A percentile compares a stretch with the other conserved stretches of the same genome.
Conservation (phyloP, 2,113 vertebrate genomes). For the Catharus fuscescens region DNA sequence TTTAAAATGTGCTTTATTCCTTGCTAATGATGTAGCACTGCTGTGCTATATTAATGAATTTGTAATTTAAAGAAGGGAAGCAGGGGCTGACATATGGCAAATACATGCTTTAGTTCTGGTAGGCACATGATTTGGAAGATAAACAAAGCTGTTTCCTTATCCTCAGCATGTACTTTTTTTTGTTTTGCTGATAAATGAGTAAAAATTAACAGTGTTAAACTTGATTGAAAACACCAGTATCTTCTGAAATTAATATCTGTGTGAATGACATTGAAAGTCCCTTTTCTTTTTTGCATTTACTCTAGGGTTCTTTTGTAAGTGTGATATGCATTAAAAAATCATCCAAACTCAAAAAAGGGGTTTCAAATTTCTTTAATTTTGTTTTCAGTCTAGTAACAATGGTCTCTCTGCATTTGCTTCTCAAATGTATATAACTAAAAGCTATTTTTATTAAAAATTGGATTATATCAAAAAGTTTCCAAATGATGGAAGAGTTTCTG, state of each 20-base stretch:
- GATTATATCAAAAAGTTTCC: not conserved
- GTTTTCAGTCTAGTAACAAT: not conserved
- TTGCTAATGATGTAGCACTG: constrained; percentile 1
- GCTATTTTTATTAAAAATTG: not conserved
- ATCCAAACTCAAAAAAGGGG: not conserved
- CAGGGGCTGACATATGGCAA: constrained; percentile 16
- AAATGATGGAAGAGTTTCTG: not conserved
- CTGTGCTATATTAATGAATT: constrained; percentile 32
- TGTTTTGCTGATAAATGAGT: constrained; percentile 58
- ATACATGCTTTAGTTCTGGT: constrained; percentile 46
- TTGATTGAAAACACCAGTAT: constrained; percentile 17
- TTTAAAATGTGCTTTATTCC: constrained; percentile 43
- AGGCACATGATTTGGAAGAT: constrained; percentile 46
- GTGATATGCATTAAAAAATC: not conserved
- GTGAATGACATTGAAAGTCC: not conserved
- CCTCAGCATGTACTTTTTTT: constrained; percentile 22
- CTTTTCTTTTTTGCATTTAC: not conserved
- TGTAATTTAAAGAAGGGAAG: constrained; percentile 21
- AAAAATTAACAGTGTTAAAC: constrained; percentile 44
- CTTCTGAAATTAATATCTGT: not conserved
- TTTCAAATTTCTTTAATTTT: not conserved
- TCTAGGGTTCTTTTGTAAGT: not conserved
- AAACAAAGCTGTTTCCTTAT: constrained; percentile 48
- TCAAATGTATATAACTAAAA: not conserved
- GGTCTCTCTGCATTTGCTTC: not conserved